Conservation (phyloP, 2,113 vertebrate genomes). For the Megaceryle maxima region DNA sequence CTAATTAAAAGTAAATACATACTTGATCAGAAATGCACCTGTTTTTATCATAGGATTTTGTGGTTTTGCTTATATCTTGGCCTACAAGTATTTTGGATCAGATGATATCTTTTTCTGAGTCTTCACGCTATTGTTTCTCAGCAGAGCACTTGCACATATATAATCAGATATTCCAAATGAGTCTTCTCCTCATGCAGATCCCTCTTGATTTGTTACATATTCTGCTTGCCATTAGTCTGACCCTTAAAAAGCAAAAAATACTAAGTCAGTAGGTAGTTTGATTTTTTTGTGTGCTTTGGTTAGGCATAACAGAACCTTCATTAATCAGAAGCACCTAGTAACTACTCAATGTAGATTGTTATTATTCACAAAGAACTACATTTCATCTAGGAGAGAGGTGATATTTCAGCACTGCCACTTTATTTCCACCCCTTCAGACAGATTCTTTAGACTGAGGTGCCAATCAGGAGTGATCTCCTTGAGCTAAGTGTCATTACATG, state of each 20-base stretch:
- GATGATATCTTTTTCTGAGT: not conserved
- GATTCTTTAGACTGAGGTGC: not conserved
- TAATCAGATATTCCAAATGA: not conserved
- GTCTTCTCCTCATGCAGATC: not conserved
- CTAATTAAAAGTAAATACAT: not conserved
- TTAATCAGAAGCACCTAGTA: not conserved
- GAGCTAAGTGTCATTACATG: not conserved
- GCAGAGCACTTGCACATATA: not conserved
- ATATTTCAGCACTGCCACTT: not conserved
- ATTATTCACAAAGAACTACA: not conserved
- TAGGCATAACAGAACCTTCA: not conserved
- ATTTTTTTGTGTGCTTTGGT: not conserved
- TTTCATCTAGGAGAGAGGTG: not conserved
- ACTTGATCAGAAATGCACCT: fast-evolving
- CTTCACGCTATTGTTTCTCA: not conserved
- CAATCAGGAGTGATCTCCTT: constrained; percentile 21
- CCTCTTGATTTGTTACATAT: not conserved
- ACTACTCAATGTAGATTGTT: not conserved
- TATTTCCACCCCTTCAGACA: not conserved
- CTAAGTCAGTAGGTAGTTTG: not conserved
- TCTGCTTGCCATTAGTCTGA: not conserved
- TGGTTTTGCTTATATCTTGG: not conserved
- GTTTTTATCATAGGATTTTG: not conserved
- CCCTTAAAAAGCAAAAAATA: not conserved
- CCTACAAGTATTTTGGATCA: not conserved